Evolutionary conservation across 1,140 invertebrate species (phyloP), one percentile per base, ranked within the genome.

Genomic region (Drosophila lini): DNA sequence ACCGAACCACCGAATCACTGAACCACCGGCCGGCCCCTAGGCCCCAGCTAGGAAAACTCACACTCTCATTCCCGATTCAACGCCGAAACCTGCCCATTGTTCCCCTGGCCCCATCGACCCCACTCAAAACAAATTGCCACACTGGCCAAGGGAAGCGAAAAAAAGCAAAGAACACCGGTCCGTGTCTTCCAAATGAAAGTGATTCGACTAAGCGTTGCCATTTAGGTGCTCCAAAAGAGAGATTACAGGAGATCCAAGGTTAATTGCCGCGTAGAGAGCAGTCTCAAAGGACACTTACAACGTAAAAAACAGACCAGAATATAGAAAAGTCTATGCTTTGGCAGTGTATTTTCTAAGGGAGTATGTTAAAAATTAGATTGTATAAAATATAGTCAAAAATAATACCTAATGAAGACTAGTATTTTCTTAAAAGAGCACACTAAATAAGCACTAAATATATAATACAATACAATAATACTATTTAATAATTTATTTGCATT

Each of bases 121-220:
- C 83, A 88, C 84, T 84, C 84, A 89, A 89, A 88, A 89, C 84
- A 89, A 88, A 88, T 89, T 88, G 83, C 77, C 85, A 73, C 78
- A 80, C 82, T 81, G 82, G 68, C 58, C 79, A 62, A 56, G 56
- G 45, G 52, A 63, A 48, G 61, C 44, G 65, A 57, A 57, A 77
- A 61, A 59, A 59, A 45, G 45, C 52, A 47, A 77, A 61, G 50
- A 53, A 53, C 34, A 2, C 19, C 5, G 34, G 52, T 50, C 67
- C 28, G 69, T 36, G 41, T 50, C 65, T 28, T 36, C 22, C 69
- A 73, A 70, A 71, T 71, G 53, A 36, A 71, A 71, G 31, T 50
- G 69, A 71, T 73, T 73, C 69, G 69, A 73, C 69, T 71, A 75
- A 75, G 34, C 28, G 69, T 62, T 62, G 69, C 70, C 40, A 73